Percentiles rank a stretch among this genome's conserved stretches.
These are phyloP conservation scores for Bubo bubo DNA, from an alignment of 2,113 vertebrate species.

Conservation along the genomic window DNA sequence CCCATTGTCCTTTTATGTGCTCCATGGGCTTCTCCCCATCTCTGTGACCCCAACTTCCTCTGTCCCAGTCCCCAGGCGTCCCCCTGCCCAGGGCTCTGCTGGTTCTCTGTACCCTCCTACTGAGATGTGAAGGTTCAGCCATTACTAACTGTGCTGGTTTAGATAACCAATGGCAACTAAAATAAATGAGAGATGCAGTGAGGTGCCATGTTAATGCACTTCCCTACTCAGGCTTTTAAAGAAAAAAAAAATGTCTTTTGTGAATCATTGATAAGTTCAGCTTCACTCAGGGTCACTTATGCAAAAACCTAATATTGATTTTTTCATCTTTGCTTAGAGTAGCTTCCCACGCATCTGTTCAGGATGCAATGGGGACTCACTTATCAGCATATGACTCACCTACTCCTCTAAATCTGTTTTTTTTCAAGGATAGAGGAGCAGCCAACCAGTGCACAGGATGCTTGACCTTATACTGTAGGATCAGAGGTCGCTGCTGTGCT, in stretches of 20 bases:
- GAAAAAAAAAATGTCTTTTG: neutral
- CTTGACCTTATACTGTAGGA: slow-evolving; percentile 27
- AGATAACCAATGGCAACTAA: neutral
- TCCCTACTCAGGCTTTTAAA: slow-evolving; percentile 43
- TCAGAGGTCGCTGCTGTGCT: neutral
- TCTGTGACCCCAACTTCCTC: neutral
- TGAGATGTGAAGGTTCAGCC: neutral
- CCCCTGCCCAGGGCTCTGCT: neutral
- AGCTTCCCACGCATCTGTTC: slow-evolving; percentile 50
- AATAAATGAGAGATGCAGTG: neutral
- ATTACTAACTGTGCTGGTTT: neutral
- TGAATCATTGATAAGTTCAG: slow-evolving; percentile 54
- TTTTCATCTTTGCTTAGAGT: slow-evolving; percentile 48
- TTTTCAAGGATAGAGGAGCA: slow-evolving; percentile 12
- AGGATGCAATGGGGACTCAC: slow-evolving; percentile 39
- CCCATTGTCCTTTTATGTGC: neutral
- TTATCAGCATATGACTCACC: slow-evolving; percentile 64
- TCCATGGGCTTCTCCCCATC: neutral
- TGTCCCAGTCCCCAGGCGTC: accelerated
- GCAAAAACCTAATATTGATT: slow-evolving; percentile 62
- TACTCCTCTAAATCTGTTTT: slow-evolving; percentile 57
- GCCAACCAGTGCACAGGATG: slow-evolving; percentile 32
- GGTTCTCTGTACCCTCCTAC: neutral
- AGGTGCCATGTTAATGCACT: neutral
- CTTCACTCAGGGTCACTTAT: slow-evolving; percentile 58